A percentile compares a stretch with the other conserved stretches of the same genome.
These are phyloP conservation scores for Tenthredo distinguenda DNA, from an alignment of 2,888 invertebrate genomes.

Conservation along the genomic window DNA sequence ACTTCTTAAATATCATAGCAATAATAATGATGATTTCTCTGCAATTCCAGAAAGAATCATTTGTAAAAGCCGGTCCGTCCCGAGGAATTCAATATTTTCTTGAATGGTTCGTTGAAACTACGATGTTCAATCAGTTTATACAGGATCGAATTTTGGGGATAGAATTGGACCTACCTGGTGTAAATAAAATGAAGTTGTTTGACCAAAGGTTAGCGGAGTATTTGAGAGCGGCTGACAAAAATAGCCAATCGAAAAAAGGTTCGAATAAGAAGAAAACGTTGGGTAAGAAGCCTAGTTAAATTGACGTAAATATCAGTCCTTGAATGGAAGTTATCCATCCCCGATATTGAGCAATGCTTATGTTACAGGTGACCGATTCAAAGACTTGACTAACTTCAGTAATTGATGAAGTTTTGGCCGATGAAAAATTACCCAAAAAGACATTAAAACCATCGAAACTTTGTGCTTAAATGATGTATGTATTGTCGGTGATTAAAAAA, in stretches of 20 bases:
- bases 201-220: slow-evolving; percentile 61
- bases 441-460: slow-evolving; percentile 22
- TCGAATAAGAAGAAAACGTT: slow-evolving; percentile 65
- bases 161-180: slow-evolving; percentile 63
- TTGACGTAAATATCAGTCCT: background rate
- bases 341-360: slow-evolving; percentile 16
- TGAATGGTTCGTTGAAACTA: slow-evolving; percentile 93
- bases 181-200: slow-evolving; percentile 61
- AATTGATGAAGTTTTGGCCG: slow-evolving; percentile 51
- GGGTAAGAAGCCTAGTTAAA: slow-evolving; percentile 62
- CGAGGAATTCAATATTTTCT: slow-evolving; percentile 87
- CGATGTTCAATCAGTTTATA: slow-evolving; percentile 90
- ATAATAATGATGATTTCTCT: slow-evolving; percentile 59
- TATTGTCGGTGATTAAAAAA: background rate
- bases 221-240: slow-evolving; percentile 57
- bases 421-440: background rate
- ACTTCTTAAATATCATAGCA: background rate
- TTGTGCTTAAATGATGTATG: slow-evolving; percentile 40
- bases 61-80: slow-evolving; percentile 83
- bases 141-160: slow-evolving; percentile 76
- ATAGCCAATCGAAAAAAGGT: slow-evolving; percentile 60
- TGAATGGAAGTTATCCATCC: background rate
- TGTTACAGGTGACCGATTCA: slow-evolving; percentile 72
- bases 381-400: slow-evolving; percentile 70
- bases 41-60: slow-evolving; percentile 85